A percentile compares a stretch with the other conserved stretches of the same genome.
phyloP scores from a whole-genome alignment of 1,140 invertebrate genomes.

The Drosophila pallidifrons region DNA sequence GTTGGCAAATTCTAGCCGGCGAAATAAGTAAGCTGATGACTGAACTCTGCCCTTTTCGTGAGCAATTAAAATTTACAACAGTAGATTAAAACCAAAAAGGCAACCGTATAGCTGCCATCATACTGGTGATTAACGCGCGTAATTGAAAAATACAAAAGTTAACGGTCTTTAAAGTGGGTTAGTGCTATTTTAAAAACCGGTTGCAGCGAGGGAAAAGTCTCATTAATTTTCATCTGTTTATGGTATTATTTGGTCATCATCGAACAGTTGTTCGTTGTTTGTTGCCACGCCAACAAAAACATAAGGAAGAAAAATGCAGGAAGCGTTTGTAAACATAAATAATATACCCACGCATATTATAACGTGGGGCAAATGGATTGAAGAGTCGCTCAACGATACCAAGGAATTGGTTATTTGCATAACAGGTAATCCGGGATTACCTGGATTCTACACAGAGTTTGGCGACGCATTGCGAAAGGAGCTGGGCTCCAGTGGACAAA shows the following conservation, averaged over 20 bases:
- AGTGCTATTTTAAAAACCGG: slow-evolving; percentile 55
- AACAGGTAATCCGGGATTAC: slow-evolving; percentile 90
- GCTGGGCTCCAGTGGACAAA: slow-evolving; percentile 79
- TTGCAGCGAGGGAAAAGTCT: slow-evolving; percentile 33
- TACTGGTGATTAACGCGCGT: slow-evolving; percentile 31
- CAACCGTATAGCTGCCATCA: slow-evolving; percentile 4
- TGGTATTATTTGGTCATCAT: too few species aligned
- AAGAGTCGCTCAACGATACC: slow-evolving; percentile 86
- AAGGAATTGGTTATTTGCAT: slow-evolving; percentile 87
- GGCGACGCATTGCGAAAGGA: slow-evolving; percentile 87
- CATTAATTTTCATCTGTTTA: slow-evolving; percentile 54
- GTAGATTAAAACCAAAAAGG: slow-evolving; percentile 25
- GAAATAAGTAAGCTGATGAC: slow-evolving; percentile 20
- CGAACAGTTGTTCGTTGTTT: too few species aligned
- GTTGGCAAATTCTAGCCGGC: slow-evolving; percentile 38
- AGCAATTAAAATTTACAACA: slow-evolving; percentile 19
- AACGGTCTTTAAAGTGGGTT: slow-evolving; percentile 20
- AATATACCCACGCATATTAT: slow-evolving; percentile 88
- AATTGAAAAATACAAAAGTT: slow-evolving; percentile 34
- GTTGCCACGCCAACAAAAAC: slow-evolving; percentile 66
- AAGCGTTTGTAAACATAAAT: slow-evolving; percentile 87
- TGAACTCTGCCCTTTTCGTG: slow-evolving; percentile 67
- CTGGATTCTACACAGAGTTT: slow-evolving; percentile 91
- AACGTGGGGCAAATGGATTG: slow-evolving; percentile 89
- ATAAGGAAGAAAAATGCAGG: slow-evolving; percentile 80